These are phyloP conservation scores for Odontophorus gujanensis DNA, from an alignment of 2,113 vertebrate genomes.

Conservation along the genomic window DNA sequence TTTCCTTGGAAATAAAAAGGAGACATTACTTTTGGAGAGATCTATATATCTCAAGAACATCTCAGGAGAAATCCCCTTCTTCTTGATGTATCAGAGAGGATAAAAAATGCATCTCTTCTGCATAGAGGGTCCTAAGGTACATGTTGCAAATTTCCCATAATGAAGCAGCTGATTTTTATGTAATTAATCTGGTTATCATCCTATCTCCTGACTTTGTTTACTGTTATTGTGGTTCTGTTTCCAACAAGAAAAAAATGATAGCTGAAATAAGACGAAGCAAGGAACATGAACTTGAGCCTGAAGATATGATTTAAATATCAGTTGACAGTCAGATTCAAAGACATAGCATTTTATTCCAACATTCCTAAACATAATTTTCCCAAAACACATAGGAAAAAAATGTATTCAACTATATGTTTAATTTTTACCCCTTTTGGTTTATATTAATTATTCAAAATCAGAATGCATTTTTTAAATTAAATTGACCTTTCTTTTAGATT, in stretches of 20 bases:
- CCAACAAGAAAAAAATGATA: neutral
- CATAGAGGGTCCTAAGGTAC: neutral
- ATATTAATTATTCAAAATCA: neutral
- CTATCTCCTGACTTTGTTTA: neutral
- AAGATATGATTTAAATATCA: neutral
- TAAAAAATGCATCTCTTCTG: neutral
- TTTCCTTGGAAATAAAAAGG: too few relatives aligned
- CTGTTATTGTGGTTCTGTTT: neutral
- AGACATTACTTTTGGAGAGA: too few relatives aligned
- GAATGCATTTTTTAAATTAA: rapidly evolving
- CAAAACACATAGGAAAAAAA: neutral
- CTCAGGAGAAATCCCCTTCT: neutral
- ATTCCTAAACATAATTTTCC: neutral
- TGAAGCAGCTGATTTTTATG: neutral
- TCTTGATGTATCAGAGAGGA: neutral
- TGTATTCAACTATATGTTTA: neutral
- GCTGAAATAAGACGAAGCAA: neutral
- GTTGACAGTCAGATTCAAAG: neutral
- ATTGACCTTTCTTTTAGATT: neutral
- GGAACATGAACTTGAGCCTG: neutral
- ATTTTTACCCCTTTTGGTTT: neutral
- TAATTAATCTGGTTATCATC: neutral
- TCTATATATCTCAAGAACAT: neutral
- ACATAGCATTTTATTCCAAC: neutral
- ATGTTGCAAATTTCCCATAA: neutral